These are phyloP conservation scores for Anoura caudifer DNA, from an alignment of 2,113 vertebrate species.

Conservation along the genomic window DNA sequence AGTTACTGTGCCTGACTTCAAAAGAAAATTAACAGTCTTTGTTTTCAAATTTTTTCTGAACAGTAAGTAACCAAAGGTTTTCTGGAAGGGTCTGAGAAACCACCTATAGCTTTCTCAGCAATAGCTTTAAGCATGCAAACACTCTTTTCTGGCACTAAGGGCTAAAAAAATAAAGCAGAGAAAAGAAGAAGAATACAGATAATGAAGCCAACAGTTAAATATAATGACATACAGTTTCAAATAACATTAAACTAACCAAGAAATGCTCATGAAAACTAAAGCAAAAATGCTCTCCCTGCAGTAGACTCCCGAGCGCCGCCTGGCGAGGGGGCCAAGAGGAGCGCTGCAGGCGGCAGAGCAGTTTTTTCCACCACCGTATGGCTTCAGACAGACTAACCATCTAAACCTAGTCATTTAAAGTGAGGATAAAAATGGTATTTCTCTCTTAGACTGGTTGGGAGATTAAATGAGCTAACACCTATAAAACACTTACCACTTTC, in stretches of 20 bases:
- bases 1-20: neutral
- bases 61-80: neutral
- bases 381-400: neutral
- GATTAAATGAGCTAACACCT: neutral
- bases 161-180: neutral
- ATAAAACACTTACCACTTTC: neutral
- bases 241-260: slow-evolving; percentile 2
- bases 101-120: neutral
- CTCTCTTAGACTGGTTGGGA: neutral
- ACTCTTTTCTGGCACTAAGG: neutral
- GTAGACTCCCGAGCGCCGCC: neutral
- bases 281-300: neutral
- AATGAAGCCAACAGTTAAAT: slow-evolving; percentile 24
- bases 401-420: neutral
- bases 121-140: neutral
- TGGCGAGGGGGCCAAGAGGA: neutral
- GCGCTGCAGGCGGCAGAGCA: rapidly evolving
- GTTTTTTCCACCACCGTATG: neutral
- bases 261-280: slow-evolving; percentile 15
- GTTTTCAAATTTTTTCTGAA: neutral
- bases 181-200: slow-evolving; percentile 1
- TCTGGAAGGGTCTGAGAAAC: neutral
- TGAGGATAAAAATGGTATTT: neutral
- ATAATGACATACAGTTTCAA: neutral
- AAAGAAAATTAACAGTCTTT: neutral